Percentiles rank a stretch among this genome's conserved stretches.
These are phyloP conservation scores for Bombus sibiricus DNA, from an alignment of 1,140 invertebrate genomes.

Conservation along the genomic window DNA sequence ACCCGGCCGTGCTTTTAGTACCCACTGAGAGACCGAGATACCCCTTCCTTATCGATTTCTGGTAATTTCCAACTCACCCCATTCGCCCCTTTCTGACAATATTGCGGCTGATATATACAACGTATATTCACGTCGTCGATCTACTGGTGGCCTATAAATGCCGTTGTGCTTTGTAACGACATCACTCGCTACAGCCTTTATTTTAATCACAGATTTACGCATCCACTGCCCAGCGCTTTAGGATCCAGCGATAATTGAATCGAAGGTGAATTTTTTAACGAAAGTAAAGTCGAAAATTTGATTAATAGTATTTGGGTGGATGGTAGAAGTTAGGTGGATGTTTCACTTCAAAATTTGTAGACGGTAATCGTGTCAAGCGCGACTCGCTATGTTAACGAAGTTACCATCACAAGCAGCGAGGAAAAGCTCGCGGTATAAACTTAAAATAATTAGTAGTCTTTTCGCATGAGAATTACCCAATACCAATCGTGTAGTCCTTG, in stretches of 20 bases:
- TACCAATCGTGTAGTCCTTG: background rate
- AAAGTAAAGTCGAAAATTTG: too few species aligned
- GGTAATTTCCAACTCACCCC: conserved; percentile 55
- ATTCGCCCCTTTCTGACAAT: background rate
- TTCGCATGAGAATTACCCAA: background rate
- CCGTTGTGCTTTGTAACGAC: background rate
- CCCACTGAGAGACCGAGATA: conserved; percentile 51
- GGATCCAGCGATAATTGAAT: too few species aligned
- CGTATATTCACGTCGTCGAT: background rate
- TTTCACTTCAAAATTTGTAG: too few species aligned
- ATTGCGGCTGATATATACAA: background rate
- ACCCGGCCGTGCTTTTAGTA: conserved; percentile 70
- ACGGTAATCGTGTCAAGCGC: too few species aligned
- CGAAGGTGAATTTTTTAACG: too few species aligned
- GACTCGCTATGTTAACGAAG: too few species aligned
- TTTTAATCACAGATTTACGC: background rate
- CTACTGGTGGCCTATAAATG: background rate
- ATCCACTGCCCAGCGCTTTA: too few species aligned
- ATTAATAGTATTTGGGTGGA: too few species aligned
- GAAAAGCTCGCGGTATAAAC: too few species aligned
- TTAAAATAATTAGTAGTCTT: background rate
- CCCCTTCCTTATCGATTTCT: conserved; percentile 64
- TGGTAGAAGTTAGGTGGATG: too few species aligned
- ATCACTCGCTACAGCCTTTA: background rate
- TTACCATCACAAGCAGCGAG: too few species aligned